phyloP scores from a whole-genome alignment of 2,888 invertebrate genomes.

The Arctia plantaginis region DNA sequence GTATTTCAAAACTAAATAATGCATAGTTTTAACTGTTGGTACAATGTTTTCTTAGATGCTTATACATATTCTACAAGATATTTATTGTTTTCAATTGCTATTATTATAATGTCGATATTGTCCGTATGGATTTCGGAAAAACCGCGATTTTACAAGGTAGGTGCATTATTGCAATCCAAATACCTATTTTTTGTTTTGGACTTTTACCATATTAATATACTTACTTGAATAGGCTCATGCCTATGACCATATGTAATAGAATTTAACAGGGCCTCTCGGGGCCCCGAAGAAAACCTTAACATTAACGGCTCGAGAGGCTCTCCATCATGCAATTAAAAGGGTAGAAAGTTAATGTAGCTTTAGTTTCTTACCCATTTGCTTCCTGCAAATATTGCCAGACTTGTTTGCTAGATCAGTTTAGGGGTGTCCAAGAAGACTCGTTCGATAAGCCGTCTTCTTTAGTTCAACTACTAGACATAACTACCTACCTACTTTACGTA shows the following conservation, averaged over 20 bases:
- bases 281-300: too few relatives aligned
- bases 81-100: slow-evolving; percentile 65
- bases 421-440: not conserved
- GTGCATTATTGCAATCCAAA: not conserved
- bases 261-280: too few relatives aligned
- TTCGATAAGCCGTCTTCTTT: too few relatives aligned
- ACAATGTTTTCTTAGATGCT: slow-evolving; percentile 68
- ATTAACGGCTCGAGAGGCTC: not conserved
- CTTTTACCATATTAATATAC: not conserved
- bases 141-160: slow-evolving; percentile 72
- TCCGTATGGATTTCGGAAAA: slow-evolving; percentile 73
- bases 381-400: not conserved
- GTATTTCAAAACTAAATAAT: slow-evolving; percentile 22
- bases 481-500: too few relatives aligned
- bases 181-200: not conserved
- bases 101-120: slow-evolving; percentile 64
- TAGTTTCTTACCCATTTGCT: not conserved
- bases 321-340: too few relatives aligned
- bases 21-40: slow-evolving; percentile 56
- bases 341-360: too few relatives aligned
- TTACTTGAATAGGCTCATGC: not conserved
- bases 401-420: not conserved
- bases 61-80: slow-evolving; percentile 71
- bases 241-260: too few relatives aligned
- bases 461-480: too few relatives aligned